These are phyloP conservation scores for Synaphobranchus kaupii DNA, from an alignment of 2,797 vertebrate species.

Conservation along the genomic window DNA sequence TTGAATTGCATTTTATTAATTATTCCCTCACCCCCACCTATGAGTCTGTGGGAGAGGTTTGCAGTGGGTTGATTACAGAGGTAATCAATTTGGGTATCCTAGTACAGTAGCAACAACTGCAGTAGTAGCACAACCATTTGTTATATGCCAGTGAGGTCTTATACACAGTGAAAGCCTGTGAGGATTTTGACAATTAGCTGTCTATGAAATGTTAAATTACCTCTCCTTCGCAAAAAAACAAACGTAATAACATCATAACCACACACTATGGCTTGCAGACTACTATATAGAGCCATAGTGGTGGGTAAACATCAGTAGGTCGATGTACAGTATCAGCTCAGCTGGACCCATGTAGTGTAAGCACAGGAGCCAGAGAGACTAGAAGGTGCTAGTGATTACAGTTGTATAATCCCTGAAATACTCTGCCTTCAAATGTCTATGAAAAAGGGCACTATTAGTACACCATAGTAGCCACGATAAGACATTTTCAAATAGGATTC, in stretches of 20 bases:
- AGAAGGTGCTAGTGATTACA: background rate
- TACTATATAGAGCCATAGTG: background rate
- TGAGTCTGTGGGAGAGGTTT: no score
- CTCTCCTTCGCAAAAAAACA: no score
- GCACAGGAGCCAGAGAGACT: background rate
- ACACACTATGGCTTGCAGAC: background rate
- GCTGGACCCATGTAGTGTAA: background rate
- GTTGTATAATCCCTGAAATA: background rate
- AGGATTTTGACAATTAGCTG: background rate
- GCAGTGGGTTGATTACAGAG: no score
- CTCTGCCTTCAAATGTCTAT: background rate
- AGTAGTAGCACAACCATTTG: background rate
- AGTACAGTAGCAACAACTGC: no score
- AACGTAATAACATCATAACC: conserved; percentile 2
- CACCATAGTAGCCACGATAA: background rate
- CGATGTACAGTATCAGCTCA: background rate
- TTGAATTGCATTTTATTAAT: no score
- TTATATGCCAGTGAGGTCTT: background rate
- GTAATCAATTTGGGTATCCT: no score
- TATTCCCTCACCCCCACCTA: no score
- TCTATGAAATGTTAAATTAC: background rate
- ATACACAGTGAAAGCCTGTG: background rate
- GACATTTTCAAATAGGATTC: no score
- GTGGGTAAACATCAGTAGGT: background rate
- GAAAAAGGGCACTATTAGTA: background rate